Conservation (phyloP, 2,797 vertebrate species). For the Mus caroli region DNA sequence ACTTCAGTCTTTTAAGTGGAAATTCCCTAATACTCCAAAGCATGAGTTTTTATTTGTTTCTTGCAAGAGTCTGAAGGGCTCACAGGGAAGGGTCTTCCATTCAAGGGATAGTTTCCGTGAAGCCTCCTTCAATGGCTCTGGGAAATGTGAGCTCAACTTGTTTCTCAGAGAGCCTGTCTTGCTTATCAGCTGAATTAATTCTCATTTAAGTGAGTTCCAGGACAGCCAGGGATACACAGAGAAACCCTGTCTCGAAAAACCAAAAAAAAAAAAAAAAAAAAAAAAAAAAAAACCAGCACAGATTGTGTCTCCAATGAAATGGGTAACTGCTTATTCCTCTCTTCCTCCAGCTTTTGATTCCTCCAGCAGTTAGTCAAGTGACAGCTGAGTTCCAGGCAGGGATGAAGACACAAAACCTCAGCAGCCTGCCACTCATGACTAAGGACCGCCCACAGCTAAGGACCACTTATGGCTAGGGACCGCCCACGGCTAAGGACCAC, state of each 20-base stretch:
- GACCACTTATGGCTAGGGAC: neutral
- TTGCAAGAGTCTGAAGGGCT: slow-evolving; percentile 53
- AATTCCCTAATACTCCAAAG: slow-evolving; percentile 50
- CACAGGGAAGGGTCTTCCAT: neutral
- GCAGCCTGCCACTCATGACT: neutral
- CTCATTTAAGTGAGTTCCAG: no score
- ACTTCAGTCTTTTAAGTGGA: slow-evolving; percentile 59
- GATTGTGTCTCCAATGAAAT: slow-evolving; percentile 29
- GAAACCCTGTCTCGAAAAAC: no score
- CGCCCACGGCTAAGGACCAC: fast-evolving
- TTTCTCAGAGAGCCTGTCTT: neutral
- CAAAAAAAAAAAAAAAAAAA: no score
- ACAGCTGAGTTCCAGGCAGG: neutral
- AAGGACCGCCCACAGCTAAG: neutral
- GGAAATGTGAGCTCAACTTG: neutral
- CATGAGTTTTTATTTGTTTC: slow-evolving; percentile 62
- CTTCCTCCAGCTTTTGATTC: neutral
- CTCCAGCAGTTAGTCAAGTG: neutral
- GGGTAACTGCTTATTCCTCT: neutral
- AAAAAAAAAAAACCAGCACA: no score
- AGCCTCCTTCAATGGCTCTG: neutral
- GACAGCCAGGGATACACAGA: no score
- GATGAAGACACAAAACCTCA: slow-evolving; percentile 10
- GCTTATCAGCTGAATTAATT: neutral
- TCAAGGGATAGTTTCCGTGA: neutral